Conservation (phyloP, 2,888 invertebrate species). For the Netelia fuscicornis region DNA sequence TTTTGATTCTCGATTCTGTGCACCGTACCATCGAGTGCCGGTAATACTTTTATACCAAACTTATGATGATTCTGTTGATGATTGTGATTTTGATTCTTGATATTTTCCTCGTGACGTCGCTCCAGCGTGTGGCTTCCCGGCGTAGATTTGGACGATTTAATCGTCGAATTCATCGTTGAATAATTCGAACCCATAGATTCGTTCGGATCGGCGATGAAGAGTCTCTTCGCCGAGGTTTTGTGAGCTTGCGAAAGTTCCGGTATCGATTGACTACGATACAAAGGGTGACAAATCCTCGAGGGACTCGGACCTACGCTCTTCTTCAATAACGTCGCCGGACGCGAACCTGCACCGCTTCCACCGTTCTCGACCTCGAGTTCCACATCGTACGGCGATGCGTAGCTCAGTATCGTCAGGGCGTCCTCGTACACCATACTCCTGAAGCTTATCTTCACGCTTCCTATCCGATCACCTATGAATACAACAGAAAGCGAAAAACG, state of each 20-base stretch:
- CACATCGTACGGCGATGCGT: slow-evolving; percentile 96
- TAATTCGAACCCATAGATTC: slow-evolving; percentile 84
- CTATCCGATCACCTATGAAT: slow-evolving; percentile 93
- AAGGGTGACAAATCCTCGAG: slow-evolving; percentile 89
- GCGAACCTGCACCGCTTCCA: slow-evolving; percentile 76
- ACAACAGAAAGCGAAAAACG: slow-evolving; percentile 14
- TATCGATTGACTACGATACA: slow-evolving; percentile 92
- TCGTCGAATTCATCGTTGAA: slow-evolving; percentile 83
- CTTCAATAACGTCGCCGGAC: slow-evolving; percentile 84
- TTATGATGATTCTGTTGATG: slow-evolving; percentile 86
- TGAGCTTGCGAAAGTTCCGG: slow-evolving; percentile 90
- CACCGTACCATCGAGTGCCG: slow-evolving; percentile 81
- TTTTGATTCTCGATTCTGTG: slow-evolving; percentile 83
- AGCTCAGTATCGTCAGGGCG: slow-evolving; percentile 94
- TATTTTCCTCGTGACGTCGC: slow-evolving; percentile 85
- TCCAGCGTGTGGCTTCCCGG: slow-evolving; percentile 78
- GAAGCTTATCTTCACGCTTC: slow-evolving; percentile 94
- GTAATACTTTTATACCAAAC: slow-evolving; percentile 89
- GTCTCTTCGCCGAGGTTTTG: slow-evolving; percentile 79
- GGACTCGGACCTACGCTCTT: slow-evolving; percentile 82
- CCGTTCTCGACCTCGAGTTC: slow-evolving; percentile 90
- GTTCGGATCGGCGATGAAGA: slow-evolving; percentile 84
- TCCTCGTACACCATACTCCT: slow-evolving; percentile 96
- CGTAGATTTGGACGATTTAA: slow-evolving; percentile 80
- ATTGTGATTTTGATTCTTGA: slow-evolving; percentile 84